These are phyloP conservation scores for Hystrix brachyura DNA, from an alignment of 2,113 vertebrate genomes.

Conservation along the genomic window DNA sequence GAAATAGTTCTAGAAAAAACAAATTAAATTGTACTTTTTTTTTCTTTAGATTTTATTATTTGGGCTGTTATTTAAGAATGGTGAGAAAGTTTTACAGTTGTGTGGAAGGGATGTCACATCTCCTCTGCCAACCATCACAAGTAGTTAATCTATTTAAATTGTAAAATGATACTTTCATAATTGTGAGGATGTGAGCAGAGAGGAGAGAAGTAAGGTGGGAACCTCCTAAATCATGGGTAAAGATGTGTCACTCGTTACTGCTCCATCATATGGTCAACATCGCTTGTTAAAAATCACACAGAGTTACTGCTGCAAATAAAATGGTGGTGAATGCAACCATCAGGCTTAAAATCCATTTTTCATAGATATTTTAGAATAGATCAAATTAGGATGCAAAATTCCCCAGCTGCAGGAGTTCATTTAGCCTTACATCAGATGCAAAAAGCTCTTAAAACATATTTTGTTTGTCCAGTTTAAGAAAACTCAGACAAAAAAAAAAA, in stretches of 20 bases:
- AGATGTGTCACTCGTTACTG: neutral
- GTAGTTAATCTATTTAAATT: constrained; percentile 68
- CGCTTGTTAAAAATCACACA: neutral
- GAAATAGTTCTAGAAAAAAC: constrained; percentile 66
- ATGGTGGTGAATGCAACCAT: neutral
- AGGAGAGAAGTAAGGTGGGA: neutral
- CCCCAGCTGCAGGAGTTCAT: neutral
- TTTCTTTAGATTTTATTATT: constrained; percentile 78
- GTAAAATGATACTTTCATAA: constrained; percentile 45
- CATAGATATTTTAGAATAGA: neutral
- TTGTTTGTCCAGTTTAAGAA: neutral
- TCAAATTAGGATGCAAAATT: neutral
- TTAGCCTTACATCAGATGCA: neutral
- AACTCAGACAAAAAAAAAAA: neutral
- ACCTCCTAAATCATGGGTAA: neutral
- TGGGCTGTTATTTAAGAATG: constrained; percentile 81
- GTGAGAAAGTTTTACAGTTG: constrained; percentile 73
- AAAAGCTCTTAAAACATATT: neutral
- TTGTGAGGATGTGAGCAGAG: neutral
- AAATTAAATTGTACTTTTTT: constrained; percentile 71
- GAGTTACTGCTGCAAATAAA: neutral
- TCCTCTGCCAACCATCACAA: constrained; percentile 66
- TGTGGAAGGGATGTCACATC: constrained; percentile 63
- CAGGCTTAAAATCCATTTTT: neutral
- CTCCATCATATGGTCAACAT: neutral